A percentile compares a stretch with the other conserved stretches of the same genome.
Evolutionary conservation across 2,797 vertebrate species (phyloP).

Genomic region (Neoniphon sammara): DNA sequence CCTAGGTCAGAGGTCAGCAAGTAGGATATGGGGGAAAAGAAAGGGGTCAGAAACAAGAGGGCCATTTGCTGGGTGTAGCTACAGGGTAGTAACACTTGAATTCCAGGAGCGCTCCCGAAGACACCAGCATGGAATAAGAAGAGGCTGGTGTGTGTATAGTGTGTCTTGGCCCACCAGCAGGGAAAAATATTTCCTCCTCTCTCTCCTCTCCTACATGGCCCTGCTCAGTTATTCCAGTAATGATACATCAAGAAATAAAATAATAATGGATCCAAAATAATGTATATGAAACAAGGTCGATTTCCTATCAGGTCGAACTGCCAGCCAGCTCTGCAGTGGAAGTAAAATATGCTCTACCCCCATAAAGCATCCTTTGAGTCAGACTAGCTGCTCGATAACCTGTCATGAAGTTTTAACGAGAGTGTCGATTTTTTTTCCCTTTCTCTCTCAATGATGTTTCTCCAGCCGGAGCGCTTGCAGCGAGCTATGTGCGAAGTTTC

Average conservation of each 20-base stretch:
- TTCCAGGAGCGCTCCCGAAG: conserved; percentile 24
- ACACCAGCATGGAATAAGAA: conserved; percentile 5
- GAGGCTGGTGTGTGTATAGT: background rate
- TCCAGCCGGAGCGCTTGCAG: background rate
- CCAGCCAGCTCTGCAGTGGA: background rate
- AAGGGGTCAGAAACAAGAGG: conserved; percentile 9
- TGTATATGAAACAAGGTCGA: background rate
- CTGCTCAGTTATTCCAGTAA: background rate
- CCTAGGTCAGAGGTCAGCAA: conserved; percentile 38
- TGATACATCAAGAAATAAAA: conserved; percentile 1
- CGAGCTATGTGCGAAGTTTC: background rate
- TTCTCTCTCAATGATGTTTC: background rate
- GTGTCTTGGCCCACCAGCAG: conserved; percentile 17
- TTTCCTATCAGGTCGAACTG: background rate
- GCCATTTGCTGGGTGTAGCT: conserved; percentile 31
- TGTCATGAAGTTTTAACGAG: conserved; percentile 14
- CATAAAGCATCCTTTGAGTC: background rate
- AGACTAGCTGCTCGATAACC: background rate
- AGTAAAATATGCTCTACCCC: background rate
- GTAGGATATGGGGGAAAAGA: background rate
- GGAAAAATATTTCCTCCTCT: background rate
- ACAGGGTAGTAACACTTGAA: conserved; percentile 4
- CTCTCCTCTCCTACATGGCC: background rate
- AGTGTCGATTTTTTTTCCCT: conserved; percentile 4
- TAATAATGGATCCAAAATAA: background rate